These are phyloP conservation scores for Gadopsis bispinosus DNA, from an alignment of 2,797 vertebrate genomes.

Conservation along the genomic window DNA sequence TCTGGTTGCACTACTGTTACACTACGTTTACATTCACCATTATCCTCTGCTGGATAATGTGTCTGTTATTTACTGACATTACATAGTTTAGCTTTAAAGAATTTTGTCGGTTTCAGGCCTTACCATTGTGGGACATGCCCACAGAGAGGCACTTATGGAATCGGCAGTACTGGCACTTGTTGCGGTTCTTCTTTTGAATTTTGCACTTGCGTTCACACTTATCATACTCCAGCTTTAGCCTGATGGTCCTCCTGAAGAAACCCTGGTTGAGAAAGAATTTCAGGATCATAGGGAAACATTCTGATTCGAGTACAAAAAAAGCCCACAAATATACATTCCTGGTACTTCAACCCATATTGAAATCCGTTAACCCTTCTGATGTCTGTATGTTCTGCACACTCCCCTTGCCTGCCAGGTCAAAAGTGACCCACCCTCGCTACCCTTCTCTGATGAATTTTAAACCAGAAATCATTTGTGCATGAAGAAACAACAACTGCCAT, in stretches of 20 bases:
- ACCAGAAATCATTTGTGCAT: background rate
- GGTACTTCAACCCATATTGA: background rate
- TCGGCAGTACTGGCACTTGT: slow-evolving; percentile 97
- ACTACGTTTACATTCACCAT: background rate
- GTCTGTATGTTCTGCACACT: background rate
- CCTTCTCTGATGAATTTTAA: background rate
- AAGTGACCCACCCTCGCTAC: background rate
- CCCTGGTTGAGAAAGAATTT: slow-evolving; percentile 81
- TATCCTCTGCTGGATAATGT: background rate
- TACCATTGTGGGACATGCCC: slow-evolving; percentile 98
- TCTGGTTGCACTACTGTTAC: background rate
- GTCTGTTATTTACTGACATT: background rate
- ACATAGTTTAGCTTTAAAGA: background rate
- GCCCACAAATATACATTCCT: background rate
- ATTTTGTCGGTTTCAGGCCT: slow-evolving; percentile 43
- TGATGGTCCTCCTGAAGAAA: slow-evolving; percentile 94
- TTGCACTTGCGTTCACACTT: slow-evolving; percentile 92
- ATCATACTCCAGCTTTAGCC: slow-evolving; percentile 93
- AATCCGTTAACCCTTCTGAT: background rate
- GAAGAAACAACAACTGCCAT: background rate
- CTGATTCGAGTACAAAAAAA: background rate
- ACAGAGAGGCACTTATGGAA: slow-evolving; percentile 96
- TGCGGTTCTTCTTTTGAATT: slow-evolving; percentile 97
- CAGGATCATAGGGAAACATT: background rate
- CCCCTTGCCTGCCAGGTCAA: too few species aligned